Evolutionary conservation across 2,888 invertebrate species (phyloP).

Genomic region (Autographa pulchrina): DNA sequence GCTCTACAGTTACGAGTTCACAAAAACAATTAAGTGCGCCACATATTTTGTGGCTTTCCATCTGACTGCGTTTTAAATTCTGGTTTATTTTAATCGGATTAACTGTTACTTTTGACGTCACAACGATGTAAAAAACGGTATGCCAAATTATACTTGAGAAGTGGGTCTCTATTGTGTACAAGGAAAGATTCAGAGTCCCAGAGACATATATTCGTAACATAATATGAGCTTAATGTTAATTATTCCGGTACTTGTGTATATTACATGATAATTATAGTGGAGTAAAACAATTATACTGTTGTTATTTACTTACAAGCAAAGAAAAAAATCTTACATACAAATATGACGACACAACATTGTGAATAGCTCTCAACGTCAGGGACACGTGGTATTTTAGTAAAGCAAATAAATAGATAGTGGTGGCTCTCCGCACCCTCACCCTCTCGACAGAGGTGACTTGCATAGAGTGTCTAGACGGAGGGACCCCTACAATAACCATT

Average conservation of each 20-base stretch:
- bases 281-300: constrained; percentile 21
- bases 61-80: constrained; percentile 72
- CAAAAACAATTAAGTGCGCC: constrained; percentile 67
- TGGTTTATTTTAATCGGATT: constrained; percentile 77
- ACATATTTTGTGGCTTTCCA: constrained; percentile 70
- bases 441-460: constrained; percentile 81
- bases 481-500: constrained; percentile 76
- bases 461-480: constrained; percentile 87
- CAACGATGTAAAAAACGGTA: constrained; percentile 83
- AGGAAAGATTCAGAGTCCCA: constrained; percentile 69
- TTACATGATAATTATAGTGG: constrained; percentile 35
- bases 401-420: constrained; percentile 87
- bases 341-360: constrained; percentile 54
- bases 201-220: constrained; percentile 54
- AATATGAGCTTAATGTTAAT: constrained; percentile 50
- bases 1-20: constrained; percentile 56
- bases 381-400: constrained; percentile 82
- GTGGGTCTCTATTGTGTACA: constrained; percentile 82
- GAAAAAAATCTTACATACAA: constrained; percentile 38
- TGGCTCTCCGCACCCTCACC: constrained; percentile 84
- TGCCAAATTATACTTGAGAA: constrained; percentile 86
- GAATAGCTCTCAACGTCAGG: constrained; percentile 76
- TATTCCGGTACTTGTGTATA: constrained; percentile 45
- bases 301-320: constrained; percentile 19
- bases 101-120: constrained; percentile 80